Base-by-base conservation (phyloP, 2,888 invertebrate species). In the Eristalis intricaria region DNA sequence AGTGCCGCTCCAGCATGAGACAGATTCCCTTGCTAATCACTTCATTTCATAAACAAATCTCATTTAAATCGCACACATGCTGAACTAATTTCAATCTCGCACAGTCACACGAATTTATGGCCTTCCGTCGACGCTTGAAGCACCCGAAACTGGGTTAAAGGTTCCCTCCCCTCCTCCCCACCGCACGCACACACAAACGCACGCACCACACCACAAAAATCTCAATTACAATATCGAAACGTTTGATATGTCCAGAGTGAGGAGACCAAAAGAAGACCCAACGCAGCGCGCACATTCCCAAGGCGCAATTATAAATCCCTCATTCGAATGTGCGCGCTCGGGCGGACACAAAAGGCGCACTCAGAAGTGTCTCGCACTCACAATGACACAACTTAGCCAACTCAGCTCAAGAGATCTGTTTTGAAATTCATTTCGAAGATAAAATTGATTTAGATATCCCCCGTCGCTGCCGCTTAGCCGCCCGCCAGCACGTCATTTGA, bases 371-470 rank as follows among this genome's bases (percentile, higher is more conserved):
- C 85, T 82, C 79, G 70, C 71, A 85, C 73, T 73, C 61, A 77
- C 29, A 76, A 56, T 70, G 70, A 66, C 75, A 76, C 26, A 75
- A 69, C 38, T 22, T 15, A 23, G 22, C 60, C 61, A 73, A 19
- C 75, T 68, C 38, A 50, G 50, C 64, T 40, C 29, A 40, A 68
- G 61, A 70, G 77, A 78, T 83, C 78, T 83, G 86, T 83, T 83
- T 78, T 50, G 50, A 86, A 82, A 86, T 86, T 86, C 77, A 82
- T 86, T 83, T 86, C 65, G 77, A 71, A 83, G 83, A 86, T 86
- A 86, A 86, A 86, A 83, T 86, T 86, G 86, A 86, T 86, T 86
- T 86, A 83, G 86, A 86, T 86, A 83, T 77, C 50, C 82, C 50
- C 61, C 56, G 23, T 8, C 65, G 50, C 29, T 50, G 15, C 15